Conservation (phyloP, 2,888 invertebrate species). For the Hecatera dysodea region DNA sequence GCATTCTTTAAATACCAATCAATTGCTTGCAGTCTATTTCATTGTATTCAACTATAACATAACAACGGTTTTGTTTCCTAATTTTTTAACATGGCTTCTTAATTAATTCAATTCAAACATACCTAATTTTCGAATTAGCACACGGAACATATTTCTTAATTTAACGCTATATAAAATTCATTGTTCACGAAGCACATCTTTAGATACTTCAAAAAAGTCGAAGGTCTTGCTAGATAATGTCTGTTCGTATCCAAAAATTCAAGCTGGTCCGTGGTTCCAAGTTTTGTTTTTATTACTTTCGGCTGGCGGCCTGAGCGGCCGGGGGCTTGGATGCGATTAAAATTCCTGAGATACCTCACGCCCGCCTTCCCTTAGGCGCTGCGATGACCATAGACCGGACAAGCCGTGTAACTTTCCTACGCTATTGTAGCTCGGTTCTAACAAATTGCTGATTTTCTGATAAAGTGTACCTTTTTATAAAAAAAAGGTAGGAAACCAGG, state of each 20-base stretch:
- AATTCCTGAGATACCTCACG: constrained; percentile 89
- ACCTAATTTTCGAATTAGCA: constrained; percentile 27
- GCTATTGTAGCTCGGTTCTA: constrained; percentile 71
- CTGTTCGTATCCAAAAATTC: constrained; percentile 82
- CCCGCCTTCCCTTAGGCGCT: constrained; percentile 80
- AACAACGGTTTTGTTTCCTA: neutral
- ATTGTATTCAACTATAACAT: neutral
- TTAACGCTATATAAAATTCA: constrained; percentile 27
- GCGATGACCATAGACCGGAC: constrained; percentile 77
- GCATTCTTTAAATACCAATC: constrained; percentile 69
- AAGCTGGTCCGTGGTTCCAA: constrained; percentile 76
- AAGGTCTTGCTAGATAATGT: constrained; percentile 78
- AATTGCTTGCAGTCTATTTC: constrained; percentile 45
- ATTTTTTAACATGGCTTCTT: constrained; percentile 3
- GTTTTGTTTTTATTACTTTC: constrained; percentile 83
- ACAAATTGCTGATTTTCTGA: constrained; percentile 72
- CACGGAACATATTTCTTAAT: constrained; percentile 36
- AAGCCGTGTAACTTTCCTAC: constrained; percentile 66
- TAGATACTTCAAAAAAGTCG: constrained; percentile 66
- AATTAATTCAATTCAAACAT: constrained; percentile 7
- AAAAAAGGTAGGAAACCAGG: constrained; percentile 59
- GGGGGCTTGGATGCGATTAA: constrained; percentile 89
- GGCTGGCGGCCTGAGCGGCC: constrained; percentile 76
- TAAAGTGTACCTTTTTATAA: constrained; percentile 67
- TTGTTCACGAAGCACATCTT: constrained; percentile 56